These are phyloP conservation scores for Gadus chalcogrammus DNA, from an alignment of 2,113 vertebrate genomes.

Conservation along the genomic window DNA sequence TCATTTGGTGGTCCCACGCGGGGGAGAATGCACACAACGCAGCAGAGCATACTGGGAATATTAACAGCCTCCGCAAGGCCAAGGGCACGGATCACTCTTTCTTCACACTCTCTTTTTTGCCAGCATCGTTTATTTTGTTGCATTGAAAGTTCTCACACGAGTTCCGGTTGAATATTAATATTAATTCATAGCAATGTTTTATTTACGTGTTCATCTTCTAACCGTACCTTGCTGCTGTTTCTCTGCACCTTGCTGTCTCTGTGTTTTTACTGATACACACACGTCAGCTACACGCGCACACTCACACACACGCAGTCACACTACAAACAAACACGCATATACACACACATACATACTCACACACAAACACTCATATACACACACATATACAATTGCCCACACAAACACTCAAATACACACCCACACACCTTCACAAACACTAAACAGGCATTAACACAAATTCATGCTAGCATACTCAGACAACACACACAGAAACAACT, in stretches of 20 bases:
- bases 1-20: not conserved
- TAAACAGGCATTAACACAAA: not conserved
- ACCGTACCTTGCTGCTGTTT: not conserved
- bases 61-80: not conserved
- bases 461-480: conserved; percentile 17
- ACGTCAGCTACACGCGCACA: not conserved
- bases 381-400: not conserved
- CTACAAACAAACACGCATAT: not conserved
- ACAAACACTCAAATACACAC: not conserved
- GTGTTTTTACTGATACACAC: conserved; percentile 1
- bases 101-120: conserved; percentile 5
- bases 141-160: not conserved
- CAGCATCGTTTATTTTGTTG: not conserved
- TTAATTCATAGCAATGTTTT: conserved; percentile 4
- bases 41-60: not conserved
- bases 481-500: conserved; percentile 33
- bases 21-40: not conserved
- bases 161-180: conserved; percentile 13
- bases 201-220: conserved; percentile 9
- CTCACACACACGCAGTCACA: not conserved
- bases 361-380: too few species aligned
- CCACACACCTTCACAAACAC: conserved; percentile 18
- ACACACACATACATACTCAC: too few species aligned
- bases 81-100: not conserved
- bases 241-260: not conserved